Conservation (phyloP, 2,797 vertebrate species). For the Tauraco hartlaubi region DNA sequence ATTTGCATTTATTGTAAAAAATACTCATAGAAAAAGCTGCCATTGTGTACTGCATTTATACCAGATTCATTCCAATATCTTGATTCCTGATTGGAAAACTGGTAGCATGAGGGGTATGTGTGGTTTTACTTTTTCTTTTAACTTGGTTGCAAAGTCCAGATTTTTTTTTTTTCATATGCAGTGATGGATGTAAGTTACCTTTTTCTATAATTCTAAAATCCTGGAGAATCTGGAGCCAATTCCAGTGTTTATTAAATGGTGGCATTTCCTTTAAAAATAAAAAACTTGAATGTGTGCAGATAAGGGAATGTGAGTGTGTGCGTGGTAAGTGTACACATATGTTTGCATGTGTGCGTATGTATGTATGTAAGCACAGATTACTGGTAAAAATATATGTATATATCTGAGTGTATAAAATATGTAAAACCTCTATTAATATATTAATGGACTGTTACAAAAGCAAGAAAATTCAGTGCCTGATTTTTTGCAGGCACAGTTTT, state of each 20-base stretch:
- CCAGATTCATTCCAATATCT: constrained; percentile 75
- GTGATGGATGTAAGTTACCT: background rate
- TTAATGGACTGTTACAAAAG: constrained; percentile 24
- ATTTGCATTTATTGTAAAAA: background rate
- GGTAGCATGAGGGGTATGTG: background rate
- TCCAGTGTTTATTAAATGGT: constrained; percentile 33
- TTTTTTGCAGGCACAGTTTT: constrained; percentile 23
- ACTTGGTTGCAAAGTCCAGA: constrained; percentile 19
- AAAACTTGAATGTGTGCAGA: constrained; percentile 29
- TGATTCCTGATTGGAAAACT: constrained; percentile 68
- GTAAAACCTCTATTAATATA: constrained; percentile 34
- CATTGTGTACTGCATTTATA: background rate
- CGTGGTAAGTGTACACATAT: background rate
- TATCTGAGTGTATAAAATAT: constrained; percentile 38
- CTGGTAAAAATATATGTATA: constrained; percentile 63
- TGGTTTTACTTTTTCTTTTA: background rate
- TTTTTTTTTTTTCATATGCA: background rate
- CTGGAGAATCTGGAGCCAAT: constrained; percentile 4
- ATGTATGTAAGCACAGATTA: constrained; percentile 1
- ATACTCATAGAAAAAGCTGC: background rate
- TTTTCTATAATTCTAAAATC: constrained; percentile 37
- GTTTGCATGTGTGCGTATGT: background rate
- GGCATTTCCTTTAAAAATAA: constrained; percentile 56
- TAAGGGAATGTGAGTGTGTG: background rate
- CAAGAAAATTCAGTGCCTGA: constrained; percentile 7